Base-by-base conservation (phyloP, 2,888 invertebrate genomes). In the Lysandra coridon region DNA sequence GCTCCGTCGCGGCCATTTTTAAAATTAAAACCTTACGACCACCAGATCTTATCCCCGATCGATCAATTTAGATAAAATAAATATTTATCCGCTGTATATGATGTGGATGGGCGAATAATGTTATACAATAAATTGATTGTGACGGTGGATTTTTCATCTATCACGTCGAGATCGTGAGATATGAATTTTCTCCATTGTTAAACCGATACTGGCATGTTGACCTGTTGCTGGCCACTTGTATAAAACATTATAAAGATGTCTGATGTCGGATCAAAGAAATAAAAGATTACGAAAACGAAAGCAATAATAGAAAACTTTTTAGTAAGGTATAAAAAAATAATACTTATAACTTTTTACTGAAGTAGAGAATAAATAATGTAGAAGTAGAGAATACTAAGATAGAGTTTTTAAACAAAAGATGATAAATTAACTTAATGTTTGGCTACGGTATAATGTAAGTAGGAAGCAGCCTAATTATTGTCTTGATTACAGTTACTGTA, bases 61-160 rank as follows among this genome's bases (percentile, higher is more conserved):
- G 94, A 94, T 94, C 94, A 92, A 94, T 94, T 94, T 94, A 94
- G 94, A 94, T 94, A 94, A 94, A 94, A 93, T 93, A 94, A 94
- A 94, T 94, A 94, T 94, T 94, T 94, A 94, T 94, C 93, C 91
- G 91, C 90, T 90, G 89, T 89, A 88, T 90, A 88, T 89, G 88
- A 89, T 89, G 90, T 89, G 88, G 92, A 93, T 91, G 90, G 88
- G 90, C 89, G 91, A 92, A 93, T 93, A 93, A 93, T 93, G 92
- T 91, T 89, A 88, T 89, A 88, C 88, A 85, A 90, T 91, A 92
- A 94, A 94, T 94, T 93, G 93, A 94, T 94, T 94, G 91, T 89
- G 90, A 90, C 91, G 88, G 88, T 90, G 88, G 87, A 86, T 87
- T 88, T 89, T 88, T 89, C 85, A 86, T 88, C 87, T 88, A 88